Base-by-base conservation (phyloP, 2,888 invertebrate species). In the Acanthosoma haemorrhoidale region DNA sequence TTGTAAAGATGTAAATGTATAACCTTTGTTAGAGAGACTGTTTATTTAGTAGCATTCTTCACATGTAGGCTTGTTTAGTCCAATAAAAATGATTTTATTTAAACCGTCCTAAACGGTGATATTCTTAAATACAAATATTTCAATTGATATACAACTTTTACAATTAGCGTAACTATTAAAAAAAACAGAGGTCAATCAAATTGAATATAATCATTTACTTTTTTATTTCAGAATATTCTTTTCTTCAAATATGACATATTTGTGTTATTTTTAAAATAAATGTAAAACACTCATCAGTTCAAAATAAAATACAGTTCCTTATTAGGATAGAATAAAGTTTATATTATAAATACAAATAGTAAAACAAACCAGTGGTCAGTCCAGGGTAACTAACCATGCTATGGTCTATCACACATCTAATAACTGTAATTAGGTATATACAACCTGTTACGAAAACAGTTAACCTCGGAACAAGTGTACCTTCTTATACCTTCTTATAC, bases 211-310 rank as follows among this genome's bases (percentile, higher is more conserved):
- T 36, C 16, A 36, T 61, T 36, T 4, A 36, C 34, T 61, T 61
- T 61, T 61, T 61, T 61, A 61, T 61, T 61, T 61, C 61, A 61
- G 61, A 61, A 61, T 61, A 61, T 61, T 16, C 36, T 61, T 34
- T 61, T 61, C 36, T 61, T 61, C 29, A n/a, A 51, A 25, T 51
- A 51, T 25, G 51, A 51, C 51, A 51, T 51, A 51, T 18, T 51
- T 21, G 21, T 21, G 21, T 25, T 51, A 51, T 25, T n/a, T 51
- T 51, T 51, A 51, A 51, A 51, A 51, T 51, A 51, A 51, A 51
- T 51, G 29, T n/a, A 51, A 51, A 51, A 51, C 29, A 51, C 51
- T 25, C 25, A 51, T 25, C 25, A 51, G 21, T 51, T 51, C 4
- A 25, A 51, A 51, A 51, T 51, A 11, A 51, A 51, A 51, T 51